phyloP scores from a whole-genome alignment of 2,113 vertebrate genomes.

The Lathamus discolor region DNA sequence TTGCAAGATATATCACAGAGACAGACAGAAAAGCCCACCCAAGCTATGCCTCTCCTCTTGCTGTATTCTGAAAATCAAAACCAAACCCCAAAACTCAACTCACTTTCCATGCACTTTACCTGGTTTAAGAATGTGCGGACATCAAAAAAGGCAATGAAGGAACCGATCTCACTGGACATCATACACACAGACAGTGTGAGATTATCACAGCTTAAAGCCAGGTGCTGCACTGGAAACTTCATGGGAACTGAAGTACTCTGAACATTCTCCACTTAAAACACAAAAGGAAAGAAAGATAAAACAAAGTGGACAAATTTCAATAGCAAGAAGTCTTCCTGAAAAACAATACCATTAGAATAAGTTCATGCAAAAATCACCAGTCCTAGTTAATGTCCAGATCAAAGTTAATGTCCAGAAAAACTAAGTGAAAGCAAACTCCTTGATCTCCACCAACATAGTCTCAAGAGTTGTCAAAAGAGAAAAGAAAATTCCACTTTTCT shows the following conservation, averaged over 20 bases:
- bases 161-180: slow-evolving; percentile 70
- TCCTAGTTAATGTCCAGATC: neutral
- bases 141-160: slow-evolving; percentile 89
- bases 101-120: slow-evolving; percentile 66
- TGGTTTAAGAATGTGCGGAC: slow-evolving; percentile 88
- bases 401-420: neutral
- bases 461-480: neutral
- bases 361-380: neutral
- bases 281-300: neutral
- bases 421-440: neutral
- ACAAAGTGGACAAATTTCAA: neutral
- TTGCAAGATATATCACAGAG: neutral
- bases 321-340: neutral
- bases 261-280: slow-evolving; percentile 79
- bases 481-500: neutral
- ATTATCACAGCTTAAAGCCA: slow-evolving; percentile 91
- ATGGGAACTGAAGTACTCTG: slow-evolving; percentile 74
- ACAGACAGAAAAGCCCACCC: neutral
- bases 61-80: neutral
- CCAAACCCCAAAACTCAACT: neutral
- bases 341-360: accelerated
- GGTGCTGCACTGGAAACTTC: slow-evolving; percentile 83
- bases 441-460: neutral
- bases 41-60: neutral
- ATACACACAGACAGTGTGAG: slow-evolving; percentile 90